These are phyloP conservation scores for Alligator sinensis DNA, from an alignment of 2,113 vertebrate species.

Conservation along the genomic window DNA sequence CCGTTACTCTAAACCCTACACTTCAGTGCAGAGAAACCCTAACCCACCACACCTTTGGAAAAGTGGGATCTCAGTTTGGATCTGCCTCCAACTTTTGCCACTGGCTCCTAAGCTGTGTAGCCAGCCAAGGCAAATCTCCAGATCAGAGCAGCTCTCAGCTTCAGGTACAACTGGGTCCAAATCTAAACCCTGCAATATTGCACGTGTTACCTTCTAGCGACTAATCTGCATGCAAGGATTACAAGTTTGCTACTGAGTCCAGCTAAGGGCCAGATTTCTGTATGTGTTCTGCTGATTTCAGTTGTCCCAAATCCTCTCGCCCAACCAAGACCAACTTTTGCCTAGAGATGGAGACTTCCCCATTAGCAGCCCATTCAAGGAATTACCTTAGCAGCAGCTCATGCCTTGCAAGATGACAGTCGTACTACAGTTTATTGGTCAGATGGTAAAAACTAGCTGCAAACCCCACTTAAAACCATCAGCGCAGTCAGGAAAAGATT, in stretches of 20 bases:
- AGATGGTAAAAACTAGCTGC: background rate
- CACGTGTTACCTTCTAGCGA: background rate
- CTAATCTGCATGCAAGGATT: background rate
- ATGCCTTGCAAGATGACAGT: background rate
- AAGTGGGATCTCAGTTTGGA: background rate
- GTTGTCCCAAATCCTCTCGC: background rate
- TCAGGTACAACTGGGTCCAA: background rate
- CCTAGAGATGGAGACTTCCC: background rate
- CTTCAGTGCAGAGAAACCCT: too few species aligned
- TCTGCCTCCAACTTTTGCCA: background rate
- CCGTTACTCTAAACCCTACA: rapidly evolving
- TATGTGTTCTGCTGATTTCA: background rate
- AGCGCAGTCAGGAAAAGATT: rapidly evolving
- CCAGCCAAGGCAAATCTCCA: background rate
- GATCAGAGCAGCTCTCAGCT: background rate
- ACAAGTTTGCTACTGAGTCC: background rate
- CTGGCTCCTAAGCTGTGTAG: background rate
- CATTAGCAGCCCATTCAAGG: background rate
- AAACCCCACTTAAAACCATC: background rate
- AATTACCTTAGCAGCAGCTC: background rate
- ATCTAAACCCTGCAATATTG: background rate
- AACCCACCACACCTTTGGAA: background rate
- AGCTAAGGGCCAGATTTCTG: background rate
- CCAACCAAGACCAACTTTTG: background rate
- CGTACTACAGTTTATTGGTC: background rate